A percentile compares a stretch with the other conserved stretches of the same genome.
Evolutionary conservation across 2,797 vertebrate species (phyloP).

Genomic region (Centroberyx gerrardi): DNA sequence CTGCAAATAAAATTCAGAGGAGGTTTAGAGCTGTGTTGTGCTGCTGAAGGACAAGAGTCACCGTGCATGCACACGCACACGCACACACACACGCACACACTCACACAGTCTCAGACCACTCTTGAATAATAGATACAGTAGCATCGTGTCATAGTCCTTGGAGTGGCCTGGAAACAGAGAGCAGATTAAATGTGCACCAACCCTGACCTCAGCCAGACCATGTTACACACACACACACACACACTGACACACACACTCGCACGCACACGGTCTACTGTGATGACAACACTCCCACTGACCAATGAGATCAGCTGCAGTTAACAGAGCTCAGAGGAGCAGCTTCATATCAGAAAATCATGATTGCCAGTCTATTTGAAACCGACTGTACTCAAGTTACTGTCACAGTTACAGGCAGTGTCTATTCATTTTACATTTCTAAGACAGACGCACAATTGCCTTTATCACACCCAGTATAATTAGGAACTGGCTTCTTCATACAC

Average conservation of each 20-base stretch:
- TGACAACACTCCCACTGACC: constrained; percentile 54
- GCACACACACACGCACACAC: not conserved
- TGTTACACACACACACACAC: constrained; percentile 64
- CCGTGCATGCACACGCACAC: not conserved
- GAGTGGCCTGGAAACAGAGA: constrained; percentile 79
- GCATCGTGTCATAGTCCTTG: constrained; percentile 76
- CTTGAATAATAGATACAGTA: constrained; percentile 77
- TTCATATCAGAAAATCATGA: constrained; percentile 26
- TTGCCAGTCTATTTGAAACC: constrained; percentile 22
- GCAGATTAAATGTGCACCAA: constrained; percentile 78
- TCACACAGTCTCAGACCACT: constrained; percentile 45
- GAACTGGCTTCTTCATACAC: too few species aligned
- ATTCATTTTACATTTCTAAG: too few species aligned
- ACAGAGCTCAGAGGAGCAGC: constrained; percentile 44
- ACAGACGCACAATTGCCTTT: too few species aligned
- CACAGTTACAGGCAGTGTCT: not conserved
- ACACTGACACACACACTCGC: constrained; percentile 45
- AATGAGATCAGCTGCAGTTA: constrained; percentile 38
- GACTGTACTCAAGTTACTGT: constrained; percentile 12
- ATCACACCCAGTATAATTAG: too few species aligned
- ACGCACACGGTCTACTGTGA: constrained; percentile 40
- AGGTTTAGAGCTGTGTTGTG: constrained; percentile 32
- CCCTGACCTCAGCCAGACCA: constrained; percentile 74
- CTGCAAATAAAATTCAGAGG: constrained; percentile 50
- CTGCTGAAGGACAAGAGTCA: constrained; percentile 28